Evolutionary conservation across 2,888 invertebrate genomes (phyloP).

Genomic region (Lasiommata megera): DNA sequence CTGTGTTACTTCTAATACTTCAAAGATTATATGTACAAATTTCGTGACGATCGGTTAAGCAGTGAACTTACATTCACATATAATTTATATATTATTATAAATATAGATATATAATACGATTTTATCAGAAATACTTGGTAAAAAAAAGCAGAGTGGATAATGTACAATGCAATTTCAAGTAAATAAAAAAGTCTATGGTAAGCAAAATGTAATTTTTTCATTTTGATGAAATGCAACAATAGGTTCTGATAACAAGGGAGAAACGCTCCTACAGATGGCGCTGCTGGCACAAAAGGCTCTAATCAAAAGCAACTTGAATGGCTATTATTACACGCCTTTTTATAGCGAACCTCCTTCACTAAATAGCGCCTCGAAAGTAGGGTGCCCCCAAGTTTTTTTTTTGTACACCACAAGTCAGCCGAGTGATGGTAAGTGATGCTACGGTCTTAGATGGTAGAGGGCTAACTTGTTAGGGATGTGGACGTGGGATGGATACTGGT

Average conservation of each 20-base stretch:
- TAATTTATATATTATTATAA: no score
- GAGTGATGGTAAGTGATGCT: no score
- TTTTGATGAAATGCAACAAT: conserved; percentile 18
- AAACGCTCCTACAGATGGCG: conserved; percentile 31
- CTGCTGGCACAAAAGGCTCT: conserved; percentile 42
- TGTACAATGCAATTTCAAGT: background rate
- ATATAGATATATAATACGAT: no score
- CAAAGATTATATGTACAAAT: no score
- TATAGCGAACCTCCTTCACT: conserved; percentile 33
- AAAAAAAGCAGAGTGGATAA: background rate
- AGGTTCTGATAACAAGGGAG: conserved; percentile 24
- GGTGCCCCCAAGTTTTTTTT: background rate
- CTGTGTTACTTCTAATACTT: no score
- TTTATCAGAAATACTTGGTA: no score
- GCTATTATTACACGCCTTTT: conserved; percentile 42
- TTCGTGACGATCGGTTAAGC: no score
- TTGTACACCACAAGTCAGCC: no score
- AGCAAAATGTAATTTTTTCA: conserved; percentile 2
- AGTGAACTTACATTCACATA: no score
- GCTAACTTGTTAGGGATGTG: no score
- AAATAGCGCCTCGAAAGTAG: conserved; percentile 22
- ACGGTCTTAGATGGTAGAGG: no score
- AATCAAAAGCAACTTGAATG: conserved; percentile 46
- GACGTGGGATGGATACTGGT: no score
- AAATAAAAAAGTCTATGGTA: background rate